Evolutionary conservation across 2,797 vertebrate genomes (phyloP), one percentile per base, ranked within the genome.

Genomic region (Myripristis murdjan): DNA sequence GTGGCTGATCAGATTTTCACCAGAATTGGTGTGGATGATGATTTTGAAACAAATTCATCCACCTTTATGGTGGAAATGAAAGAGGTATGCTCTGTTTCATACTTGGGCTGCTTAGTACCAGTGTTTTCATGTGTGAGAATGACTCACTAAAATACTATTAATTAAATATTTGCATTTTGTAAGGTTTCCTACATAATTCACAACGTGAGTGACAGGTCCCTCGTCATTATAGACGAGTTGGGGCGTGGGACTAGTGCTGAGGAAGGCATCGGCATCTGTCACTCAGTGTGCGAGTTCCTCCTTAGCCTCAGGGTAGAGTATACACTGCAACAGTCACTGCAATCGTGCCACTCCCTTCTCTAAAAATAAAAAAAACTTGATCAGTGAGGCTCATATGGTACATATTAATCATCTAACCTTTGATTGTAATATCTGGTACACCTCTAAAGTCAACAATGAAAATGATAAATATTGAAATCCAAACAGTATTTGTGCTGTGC

Each of bases 11-110:
- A 99, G 73, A 98, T 99, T 91, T 99, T 98, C 87, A 99, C 97
- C 52, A 95, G 98, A 91, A 97, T 98, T 81, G 97, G 98, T 71
- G 96, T 98, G 80, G 97, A 99, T 77, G 98, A 99, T 83, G 97
- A 99, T 89, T 98, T 99, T 80, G 97, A 99, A 94, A 99, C 97
- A 46, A 99, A 96, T 86, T 96, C 96, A 39, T 99, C 98, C 51
- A 98, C 97, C 10, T 99, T 99, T 87, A 99, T 98, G 97, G 92
- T 97, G 84, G 98, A 99, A 94, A 99, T 99, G 98, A 98, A 97
- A 89, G 98, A 99, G 96, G 98, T 98, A 83, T 43, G 70, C 60
- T 57, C 20, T 54, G 10, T 64, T 67, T 64, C n/a, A 47, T 23
- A 24, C 16, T 14, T 26, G 3, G 0, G 15, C 43, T 11, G 3